Base-by-base conservation (phyloP, 2,113 vertebrate genomes). In the Pandion haliaetus region DNA sequence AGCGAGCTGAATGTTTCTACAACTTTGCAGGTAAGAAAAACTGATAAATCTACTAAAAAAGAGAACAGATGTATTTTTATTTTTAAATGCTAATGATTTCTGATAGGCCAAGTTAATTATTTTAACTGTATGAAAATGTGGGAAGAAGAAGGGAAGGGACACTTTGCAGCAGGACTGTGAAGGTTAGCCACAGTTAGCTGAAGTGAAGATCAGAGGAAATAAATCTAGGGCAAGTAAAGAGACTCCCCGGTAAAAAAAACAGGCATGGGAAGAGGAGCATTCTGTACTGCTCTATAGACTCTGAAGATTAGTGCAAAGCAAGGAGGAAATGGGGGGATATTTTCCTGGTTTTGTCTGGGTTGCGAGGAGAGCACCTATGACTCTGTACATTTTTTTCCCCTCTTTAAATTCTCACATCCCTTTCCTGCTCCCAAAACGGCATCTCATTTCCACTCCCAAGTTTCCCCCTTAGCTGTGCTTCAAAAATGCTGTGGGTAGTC, bases 331-430 rank as follows among this genome's bases (percentile, higher is more conserved):
- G 16, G 17, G 20, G 13, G 6, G 63, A 52, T 55, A 12, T 63
- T 82, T 49, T 90, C 17, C 63, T 49, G 17, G 8, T 29, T 94
- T 93, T 67, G 5, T 55, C 38, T 79, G 61, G 25, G 15, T 61
- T 94, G 16, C 2, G 1, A 72, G n/a, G 19, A 89, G 31, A 36
- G 45, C 6, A 82, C 42, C 19, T 87, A 23, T 18, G 6, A 50
- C 11, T 38, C 29, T 52, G 4, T 15, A 44, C 0, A 3, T 12
- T 10, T 71, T 78, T 70, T 47, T 3, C 5, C 15, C 14, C 7
- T 6, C 62, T 79, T 92, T 8, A 58, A 78, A 82, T 86, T 90
- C 59, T 93, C 28, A 9, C 8, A 40, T 58, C 13, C 6, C 13
- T 58, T 78, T 89, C 16, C n/a, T 58, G 23, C 10, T 62, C 31